Evolutionary conservation across 1,140 invertebrate genomes (phyloP), one percentile per base, ranked within the genome.

Genomic region (Listronotus bonariensis): DNA sequence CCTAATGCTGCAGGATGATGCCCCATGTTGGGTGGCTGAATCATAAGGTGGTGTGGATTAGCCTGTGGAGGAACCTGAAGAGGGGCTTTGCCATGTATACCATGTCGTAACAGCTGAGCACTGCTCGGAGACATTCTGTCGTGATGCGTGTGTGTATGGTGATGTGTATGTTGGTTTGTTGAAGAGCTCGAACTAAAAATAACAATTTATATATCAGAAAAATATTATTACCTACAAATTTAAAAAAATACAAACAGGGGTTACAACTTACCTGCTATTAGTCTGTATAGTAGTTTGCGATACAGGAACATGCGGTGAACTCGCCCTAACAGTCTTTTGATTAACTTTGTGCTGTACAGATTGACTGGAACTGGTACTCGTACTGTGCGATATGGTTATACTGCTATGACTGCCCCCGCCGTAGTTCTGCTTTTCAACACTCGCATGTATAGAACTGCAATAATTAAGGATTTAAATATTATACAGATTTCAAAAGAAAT

Each of bases 31-130:
- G 84, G 83, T 4, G 84, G 83, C 72, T 84, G 84, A 53, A 85
- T 85, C 82, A 87, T 87, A 53, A 87, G 78, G 76, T 87, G 86
- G 77, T 85, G 86, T 46, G 86, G 81, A 79, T 85, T 87, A 41
- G 82, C 82, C 71, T 79, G 78, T 8, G 78, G 79, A 5, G 72
- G 67, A 4, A 78, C 74, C 36, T 77, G 77, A 2, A 70, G 69
- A 4, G 78, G 75, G 36, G 76, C 68, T 68, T 80, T 70, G 6
- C 72, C 65, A 18, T 76, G 73, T 32, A 74, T 64, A 17, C 62
- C 65, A 20, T 72, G 68, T 9, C 76, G 45, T 14, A 76, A 42
- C 38, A 78, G 51, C 42, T 74, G 72, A 31, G 56, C 46, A 68
- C 73, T 80, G 17, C 72, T 75, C 9, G 82, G 81, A 18, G 84